Conservation (phyloP, 2,113 vertebrate species). For the Cavia aperea region DNA sequence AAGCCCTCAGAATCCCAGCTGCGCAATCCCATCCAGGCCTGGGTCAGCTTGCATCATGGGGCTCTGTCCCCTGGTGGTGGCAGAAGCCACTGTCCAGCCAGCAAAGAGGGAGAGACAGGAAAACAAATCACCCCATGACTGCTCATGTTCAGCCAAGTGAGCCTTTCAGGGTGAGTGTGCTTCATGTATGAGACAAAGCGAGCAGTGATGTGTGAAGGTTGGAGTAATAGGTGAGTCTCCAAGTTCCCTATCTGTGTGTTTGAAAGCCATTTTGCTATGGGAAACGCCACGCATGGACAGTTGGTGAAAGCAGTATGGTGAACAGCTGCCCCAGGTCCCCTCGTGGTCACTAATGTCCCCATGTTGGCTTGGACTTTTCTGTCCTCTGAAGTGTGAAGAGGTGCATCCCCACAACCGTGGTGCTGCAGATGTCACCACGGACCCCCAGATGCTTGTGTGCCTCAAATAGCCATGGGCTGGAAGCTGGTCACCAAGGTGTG, state of each 20-base stretch:
- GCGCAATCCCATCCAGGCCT: not conserved
- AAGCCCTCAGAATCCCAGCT: slow-evolving; percentile 1
- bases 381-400: accelerated
- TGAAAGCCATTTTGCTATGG: not conserved
- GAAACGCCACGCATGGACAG: not conserved
- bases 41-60: slow-evolving; percentile 14
- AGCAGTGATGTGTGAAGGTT: not conserved
- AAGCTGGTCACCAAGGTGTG: too few species aligned
- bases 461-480: not conserved
- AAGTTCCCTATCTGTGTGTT: not conserved
- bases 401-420: accelerated
- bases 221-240: not conserved
- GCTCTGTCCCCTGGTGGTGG: slow-evolving; percentile 33
- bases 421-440: accelerated
- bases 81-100: not conserved
- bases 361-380: accelerated
- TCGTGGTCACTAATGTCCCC: accelerated
- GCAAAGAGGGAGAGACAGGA: not conserved
- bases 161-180: not conserved
- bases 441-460: too few species aligned
- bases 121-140: not conserved
- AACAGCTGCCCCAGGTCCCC: too few species aligned
- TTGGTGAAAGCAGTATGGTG: accelerated
- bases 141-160: not conserved
- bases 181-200: not conserved